These are phyloP conservation scores for Scolopax mira DNA, from an alignment of 2,113 vertebrate species.

Conservation along the genomic window DNA sequence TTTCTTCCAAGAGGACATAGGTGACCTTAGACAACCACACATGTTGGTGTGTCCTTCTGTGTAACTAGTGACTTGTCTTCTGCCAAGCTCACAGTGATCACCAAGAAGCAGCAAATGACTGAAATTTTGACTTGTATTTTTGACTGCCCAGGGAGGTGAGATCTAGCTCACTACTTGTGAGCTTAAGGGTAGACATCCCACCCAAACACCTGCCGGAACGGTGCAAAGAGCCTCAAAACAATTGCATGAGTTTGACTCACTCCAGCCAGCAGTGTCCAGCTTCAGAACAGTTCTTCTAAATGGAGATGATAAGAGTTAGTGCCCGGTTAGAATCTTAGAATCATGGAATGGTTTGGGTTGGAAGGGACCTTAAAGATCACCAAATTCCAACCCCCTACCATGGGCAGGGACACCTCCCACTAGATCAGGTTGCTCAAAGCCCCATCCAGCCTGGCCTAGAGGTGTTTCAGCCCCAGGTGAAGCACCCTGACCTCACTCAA, in stretches of 20 bases:
- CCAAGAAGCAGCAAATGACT: not conserved
- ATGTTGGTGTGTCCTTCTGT: not conserved
- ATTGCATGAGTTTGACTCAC: not conserved
- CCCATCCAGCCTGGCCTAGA: not conserved
- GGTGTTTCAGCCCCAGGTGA: not conserved
- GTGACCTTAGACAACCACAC: not conserved
- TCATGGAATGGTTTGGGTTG: too few relatives aligned
- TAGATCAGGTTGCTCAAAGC: too few relatives aligned
- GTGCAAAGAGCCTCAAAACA: not conserved
- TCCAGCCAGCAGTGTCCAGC: not conserved
- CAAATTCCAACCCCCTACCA: too few relatives aligned
- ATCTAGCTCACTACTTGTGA: not conserved
- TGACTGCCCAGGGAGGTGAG: not conserved
- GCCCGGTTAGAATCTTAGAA: not conserved
- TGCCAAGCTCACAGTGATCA: not conserved
- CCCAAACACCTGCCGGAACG: fast-evolving
- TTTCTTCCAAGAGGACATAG: not conserved
- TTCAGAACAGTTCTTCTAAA: not conserved
- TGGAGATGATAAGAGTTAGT: not conserved
- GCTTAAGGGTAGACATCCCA: not conserved
- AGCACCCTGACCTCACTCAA: fast-evolving
- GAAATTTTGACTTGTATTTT: too few relatives aligned
- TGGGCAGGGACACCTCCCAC: too few relatives aligned
- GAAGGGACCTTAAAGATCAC: too few relatives aligned
- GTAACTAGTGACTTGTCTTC: fast-evolving